Evolutionary conservation across 2,888 invertebrate species (phyloP).

Genomic region (Neoaliturus tenellus): DNA sequence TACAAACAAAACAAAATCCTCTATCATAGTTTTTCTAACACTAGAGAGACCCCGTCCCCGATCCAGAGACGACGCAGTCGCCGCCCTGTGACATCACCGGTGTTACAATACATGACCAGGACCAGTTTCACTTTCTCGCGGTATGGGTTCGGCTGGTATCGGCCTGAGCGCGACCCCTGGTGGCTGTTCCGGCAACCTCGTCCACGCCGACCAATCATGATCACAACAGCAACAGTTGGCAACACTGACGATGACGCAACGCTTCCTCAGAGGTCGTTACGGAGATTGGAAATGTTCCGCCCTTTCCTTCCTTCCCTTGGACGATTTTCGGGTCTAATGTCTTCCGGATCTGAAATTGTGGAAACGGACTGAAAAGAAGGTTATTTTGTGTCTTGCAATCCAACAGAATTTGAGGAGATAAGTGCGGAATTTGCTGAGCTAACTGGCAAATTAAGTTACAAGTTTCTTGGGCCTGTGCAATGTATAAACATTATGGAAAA

Average conservation of each 20-base stretch:
- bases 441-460: too few relatives aligned
- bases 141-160: constrained; percentile 25
- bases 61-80: background rate
- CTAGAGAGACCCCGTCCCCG: background rate
- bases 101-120: constrained; percentile 24
- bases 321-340: background rate
- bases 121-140: constrained; percentile 45
- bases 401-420: too few relatives aligned
- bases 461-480: too few relatives aligned
- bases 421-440: too few relatives aligned
- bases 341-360: background rate
- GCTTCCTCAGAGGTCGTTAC: background rate
- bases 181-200: constrained; percentile 20
- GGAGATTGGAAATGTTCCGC: background rate
- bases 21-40: too few relatives aligned
- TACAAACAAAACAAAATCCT: too few relatives aligned
- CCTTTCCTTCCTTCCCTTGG: background rate
- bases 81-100: background rate
- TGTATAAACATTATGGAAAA: too few relatives aligned
- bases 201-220: background rate
- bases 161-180: constrained; percentile 4
- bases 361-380: too few relatives aligned
- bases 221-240: background rate
- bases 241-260: background rate
- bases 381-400: too few relatives aligned